These are phyloP conservation scores for Baronia brevicornis DNA, from an alignment of 2,888 invertebrate species.

Conservation along the genomic window DNA sequence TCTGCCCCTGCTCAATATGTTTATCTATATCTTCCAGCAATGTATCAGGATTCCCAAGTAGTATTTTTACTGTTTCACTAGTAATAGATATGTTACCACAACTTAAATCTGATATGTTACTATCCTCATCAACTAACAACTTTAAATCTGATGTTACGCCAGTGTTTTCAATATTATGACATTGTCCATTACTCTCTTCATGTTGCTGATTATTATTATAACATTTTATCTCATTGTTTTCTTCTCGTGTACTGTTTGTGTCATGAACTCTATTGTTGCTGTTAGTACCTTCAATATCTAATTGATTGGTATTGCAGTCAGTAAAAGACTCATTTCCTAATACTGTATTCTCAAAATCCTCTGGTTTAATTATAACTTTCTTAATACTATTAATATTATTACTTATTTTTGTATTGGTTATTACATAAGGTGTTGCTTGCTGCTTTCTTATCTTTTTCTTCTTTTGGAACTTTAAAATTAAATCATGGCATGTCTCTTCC, in stretches of 20 bases:
- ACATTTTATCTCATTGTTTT: neutral
- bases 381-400: constrained; percentile 24
- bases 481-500: constrained; percentile 23
- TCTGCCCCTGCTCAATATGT: constrained; percentile 17
- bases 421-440: constrained; percentile 36
- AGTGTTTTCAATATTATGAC: neutral
- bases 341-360: constrained; percentile 7
- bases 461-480: constrained; percentile 19
- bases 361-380: constrained; percentile 32
- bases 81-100: constrained; percentile 30
- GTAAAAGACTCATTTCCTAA: no score
- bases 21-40: constrained; percentile 23
- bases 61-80: constrained; percentile 23
- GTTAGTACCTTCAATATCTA: no score
- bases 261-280: no score
- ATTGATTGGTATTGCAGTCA: no score
- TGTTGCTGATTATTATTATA: neutral
- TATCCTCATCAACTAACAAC: constrained; percentile 29
- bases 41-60: constrained; percentile 22
- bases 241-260: neutral
- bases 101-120: constrained; percentile 36
- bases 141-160: constrained; percentile 21
- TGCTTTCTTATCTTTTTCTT: constrained; percentile 25
- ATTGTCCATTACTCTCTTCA: neutral
- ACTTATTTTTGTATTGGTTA: constrained; percentile 26